A percentile compares a stretch with the other conserved stretches of the same genome.
Evolutionary conservation across 2,797 vertebrate species (phyloP).

Genomic region (Pelobates cultripes): DNA sequence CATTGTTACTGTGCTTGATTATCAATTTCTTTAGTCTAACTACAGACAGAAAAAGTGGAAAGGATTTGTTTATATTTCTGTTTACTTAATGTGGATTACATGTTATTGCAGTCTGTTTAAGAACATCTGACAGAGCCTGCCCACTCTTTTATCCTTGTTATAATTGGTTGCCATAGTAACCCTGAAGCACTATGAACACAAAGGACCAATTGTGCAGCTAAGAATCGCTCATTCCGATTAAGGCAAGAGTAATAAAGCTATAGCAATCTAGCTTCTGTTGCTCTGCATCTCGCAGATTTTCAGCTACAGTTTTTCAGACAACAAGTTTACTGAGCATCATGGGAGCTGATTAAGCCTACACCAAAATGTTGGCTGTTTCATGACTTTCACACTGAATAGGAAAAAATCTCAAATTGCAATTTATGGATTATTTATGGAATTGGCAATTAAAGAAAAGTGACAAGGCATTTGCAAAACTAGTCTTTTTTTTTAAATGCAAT

Average conservation of each 20-base stretch:
- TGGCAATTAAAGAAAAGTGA: no score
- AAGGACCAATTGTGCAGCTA: background rate
- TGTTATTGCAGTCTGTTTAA: conserved; percentile 25
- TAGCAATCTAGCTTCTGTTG: no score
- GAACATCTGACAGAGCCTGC: conserved; percentile 18
- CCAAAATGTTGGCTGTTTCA: no score
- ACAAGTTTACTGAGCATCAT: no score
- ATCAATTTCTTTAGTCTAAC: background rate
- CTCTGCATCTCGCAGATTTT: no score
- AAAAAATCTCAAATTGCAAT: no score
- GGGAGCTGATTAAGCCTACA: no score
- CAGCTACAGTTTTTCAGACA: no score
- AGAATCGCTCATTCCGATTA: background rate
- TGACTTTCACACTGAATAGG: no score
- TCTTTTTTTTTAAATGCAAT: no score
- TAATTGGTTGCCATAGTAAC: conserved; percentile 46
- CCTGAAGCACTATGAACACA: conserved; percentile 17
- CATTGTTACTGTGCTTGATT: background rate
- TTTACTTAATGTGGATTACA: background rate
- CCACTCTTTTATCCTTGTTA: conserved; percentile 9
- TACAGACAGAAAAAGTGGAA: background rate
- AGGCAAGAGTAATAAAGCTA: background rate
- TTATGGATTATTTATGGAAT: no score
- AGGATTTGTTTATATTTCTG: background rate
- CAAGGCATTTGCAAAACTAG: no score